A percentile compares a stretch with the other conserved stretches of the same genome.
Conservation (phyloP, 2,797 vertebrate species). For the Megalops cyprinoides region DNA sequence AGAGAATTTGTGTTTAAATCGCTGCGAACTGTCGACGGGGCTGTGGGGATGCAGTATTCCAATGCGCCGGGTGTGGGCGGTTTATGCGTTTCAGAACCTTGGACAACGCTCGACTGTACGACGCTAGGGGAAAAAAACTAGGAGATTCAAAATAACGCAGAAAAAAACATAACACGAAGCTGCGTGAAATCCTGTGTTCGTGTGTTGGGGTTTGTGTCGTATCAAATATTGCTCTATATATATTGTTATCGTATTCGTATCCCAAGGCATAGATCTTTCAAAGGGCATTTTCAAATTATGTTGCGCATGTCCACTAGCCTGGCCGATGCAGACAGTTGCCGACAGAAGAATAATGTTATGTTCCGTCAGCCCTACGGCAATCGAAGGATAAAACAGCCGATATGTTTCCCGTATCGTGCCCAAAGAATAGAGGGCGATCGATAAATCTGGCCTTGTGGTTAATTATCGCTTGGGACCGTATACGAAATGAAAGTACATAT, state of each 20-base stretch:
- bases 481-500: background rate
- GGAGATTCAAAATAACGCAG: background rate
- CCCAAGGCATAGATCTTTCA: background rate
- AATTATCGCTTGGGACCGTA: background rate
- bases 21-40: background rate
- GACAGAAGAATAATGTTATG: conserved; percentile 23
- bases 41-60: conserved; percentile 12
- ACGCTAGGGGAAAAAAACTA: conserved; percentile 7
- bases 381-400: conserved; percentile 15
- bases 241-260: background rate
- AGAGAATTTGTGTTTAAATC: background rate
- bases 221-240: background rate
- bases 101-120: conserved; percentile 53
- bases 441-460: conserved; percentile 28
- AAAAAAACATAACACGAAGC: background rate
- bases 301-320: conserved; percentile 21
- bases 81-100: conserved; percentile 47
- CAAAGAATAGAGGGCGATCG: conserved; percentile 9
- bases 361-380: conserved; percentile 7
- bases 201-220: background rate
- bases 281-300: conserved; percentile 19
- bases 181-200: background rate
- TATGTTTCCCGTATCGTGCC: background rate
- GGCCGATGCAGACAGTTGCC: conserved; percentile 28
- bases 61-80: conserved; percentile 36